Evolutionary conservation across 2,113 vertebrate genomes (phyloP).

Genomic region (Gavialis gangeticus): DNA sequence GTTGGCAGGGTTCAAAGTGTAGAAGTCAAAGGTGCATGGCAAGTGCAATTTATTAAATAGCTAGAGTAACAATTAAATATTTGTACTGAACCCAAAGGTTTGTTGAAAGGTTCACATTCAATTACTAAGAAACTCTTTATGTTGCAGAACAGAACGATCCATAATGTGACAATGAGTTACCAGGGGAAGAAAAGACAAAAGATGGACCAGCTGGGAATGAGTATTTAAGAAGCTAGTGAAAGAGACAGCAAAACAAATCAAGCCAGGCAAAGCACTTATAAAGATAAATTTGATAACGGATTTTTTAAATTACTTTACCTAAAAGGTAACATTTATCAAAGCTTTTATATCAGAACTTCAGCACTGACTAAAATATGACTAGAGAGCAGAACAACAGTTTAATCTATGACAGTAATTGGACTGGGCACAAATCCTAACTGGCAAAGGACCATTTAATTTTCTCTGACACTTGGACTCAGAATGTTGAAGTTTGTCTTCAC

Average conservation of each 20-base stretch:
- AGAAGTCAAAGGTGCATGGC: neutral
- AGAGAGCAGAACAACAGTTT: neutral
- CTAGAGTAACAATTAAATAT: neutral
- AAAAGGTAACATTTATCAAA: no score
- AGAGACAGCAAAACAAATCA: neutral
- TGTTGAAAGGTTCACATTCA: neutral
- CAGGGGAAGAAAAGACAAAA: neutral
- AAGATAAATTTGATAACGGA: neutral
- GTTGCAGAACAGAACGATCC: neutral
- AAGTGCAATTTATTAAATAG: neutral
- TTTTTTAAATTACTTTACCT: no score
- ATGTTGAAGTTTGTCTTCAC: neutral
- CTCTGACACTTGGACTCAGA: neutral
- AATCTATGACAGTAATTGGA: neutral
- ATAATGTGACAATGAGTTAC: neutral
- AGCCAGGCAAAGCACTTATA: neutral
- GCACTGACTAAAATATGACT: no score
- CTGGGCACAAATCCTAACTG: neutral
- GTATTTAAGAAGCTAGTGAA: no score
- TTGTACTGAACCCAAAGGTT: neutral
- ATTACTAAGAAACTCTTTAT: neutral
- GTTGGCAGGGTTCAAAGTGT: neutral
- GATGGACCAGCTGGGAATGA: neutral
- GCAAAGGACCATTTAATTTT: neutral
- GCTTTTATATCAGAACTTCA: neutral